Conservation (phyloP, 2,113 vertebrate genomes). For the Myrmophylax atrothorax region DNA sequence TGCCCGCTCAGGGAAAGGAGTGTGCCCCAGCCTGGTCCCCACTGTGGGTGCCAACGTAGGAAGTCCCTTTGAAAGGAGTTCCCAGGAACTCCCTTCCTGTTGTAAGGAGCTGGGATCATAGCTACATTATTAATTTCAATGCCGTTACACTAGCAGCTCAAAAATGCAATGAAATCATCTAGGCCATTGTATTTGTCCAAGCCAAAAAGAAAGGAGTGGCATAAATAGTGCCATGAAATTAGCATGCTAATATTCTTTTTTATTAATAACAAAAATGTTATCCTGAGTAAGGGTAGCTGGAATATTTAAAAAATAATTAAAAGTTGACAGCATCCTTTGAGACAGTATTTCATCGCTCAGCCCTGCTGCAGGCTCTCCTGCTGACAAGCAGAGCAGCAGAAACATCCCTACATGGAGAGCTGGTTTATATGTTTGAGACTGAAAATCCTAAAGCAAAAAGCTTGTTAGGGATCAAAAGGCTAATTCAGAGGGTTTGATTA, state of each 20-base stretch:
- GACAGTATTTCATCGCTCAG: neutral
- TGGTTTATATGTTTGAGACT: neutral
- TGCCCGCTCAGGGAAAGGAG: neutral
- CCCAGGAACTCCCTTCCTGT: conserved; percentile 61
- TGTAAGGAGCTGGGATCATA: neutral
- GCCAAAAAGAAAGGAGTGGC: neutral
- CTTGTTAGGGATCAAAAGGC: neutral
- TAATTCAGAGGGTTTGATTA: neutral
- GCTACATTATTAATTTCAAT: conserved; percentile 20
- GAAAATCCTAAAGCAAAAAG: neutral
- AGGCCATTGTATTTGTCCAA: conserved; percentile 15
- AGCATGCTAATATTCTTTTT: neutral
- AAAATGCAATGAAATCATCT: conserved; percentile 33
- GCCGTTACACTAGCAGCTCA: neutral
- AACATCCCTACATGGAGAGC: neutral
- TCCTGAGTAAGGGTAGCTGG: neutral
- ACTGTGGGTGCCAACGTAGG: neutral
- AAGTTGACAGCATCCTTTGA: neutral
- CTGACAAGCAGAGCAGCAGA: neutral
- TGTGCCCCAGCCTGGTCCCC: rapidly evolving
- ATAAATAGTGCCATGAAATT: neutral
- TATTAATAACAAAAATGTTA: neutral
- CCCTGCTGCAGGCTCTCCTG: neutral
- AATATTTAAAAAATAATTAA: neutral
- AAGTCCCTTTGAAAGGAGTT: conserved; percentile 47